These are phyloP conservation scores for Digitonthophagus gazella DNA, from an alignment of 2,888 invertebrate genomes.

Conservation along the genomic window DNA sequence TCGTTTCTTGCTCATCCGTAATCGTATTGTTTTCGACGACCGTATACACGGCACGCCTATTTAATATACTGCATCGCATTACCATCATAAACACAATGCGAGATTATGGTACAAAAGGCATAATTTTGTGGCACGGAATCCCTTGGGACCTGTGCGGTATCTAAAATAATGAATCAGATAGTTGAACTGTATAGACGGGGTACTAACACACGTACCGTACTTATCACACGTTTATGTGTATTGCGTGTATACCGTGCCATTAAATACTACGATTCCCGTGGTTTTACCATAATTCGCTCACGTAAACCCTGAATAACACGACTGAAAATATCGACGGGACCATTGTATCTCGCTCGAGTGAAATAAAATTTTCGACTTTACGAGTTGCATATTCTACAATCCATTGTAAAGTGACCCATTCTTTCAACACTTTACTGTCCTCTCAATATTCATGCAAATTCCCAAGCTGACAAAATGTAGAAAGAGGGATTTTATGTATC, in stretches of 20 bases:
- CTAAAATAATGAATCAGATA: background rate
- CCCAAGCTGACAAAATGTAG: no score
- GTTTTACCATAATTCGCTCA: background rate
- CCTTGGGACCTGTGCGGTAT: background rate
- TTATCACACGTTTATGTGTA: background rate
- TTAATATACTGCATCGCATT: background rate
- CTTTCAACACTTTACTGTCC: background rate
- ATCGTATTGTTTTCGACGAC: background rate
- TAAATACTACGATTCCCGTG: background rate
- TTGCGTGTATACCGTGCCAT: background rate
- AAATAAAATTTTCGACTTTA: background rate
- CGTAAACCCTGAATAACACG: background rate
- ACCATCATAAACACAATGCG: background rate
- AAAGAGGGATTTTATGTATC: no score
- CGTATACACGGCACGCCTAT: background rate
- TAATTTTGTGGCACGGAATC: background rate
- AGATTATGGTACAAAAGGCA: background rate
- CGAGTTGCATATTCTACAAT: no score
- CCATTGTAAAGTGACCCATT: background rate
- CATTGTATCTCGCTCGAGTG: background rate
- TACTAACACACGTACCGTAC: background rate
- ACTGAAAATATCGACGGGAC: background rate
- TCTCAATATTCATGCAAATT: background rate
- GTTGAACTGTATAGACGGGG: no score
- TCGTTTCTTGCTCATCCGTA: background rate